Conservation (phyloP, 2,888 invertebrate genomes). For the Chalcosyrphus nemorum region DNA sequence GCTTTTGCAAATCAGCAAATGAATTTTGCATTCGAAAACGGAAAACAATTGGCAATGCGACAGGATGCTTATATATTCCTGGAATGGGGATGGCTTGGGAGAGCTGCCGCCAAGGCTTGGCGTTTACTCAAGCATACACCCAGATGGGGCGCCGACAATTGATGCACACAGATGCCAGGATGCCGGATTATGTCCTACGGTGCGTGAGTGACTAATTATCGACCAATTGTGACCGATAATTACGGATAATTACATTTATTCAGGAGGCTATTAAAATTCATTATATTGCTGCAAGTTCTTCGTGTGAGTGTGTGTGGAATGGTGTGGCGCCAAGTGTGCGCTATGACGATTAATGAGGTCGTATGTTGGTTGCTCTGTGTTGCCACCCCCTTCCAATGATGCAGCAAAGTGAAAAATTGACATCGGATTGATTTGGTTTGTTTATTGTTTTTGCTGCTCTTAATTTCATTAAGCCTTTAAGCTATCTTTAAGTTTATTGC, state of each 20-base stretch:
- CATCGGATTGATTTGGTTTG: neutral
- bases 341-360: neutral
- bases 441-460: neutral
- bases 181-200: constrained; percentile 11
- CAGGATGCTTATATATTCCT: neutral
- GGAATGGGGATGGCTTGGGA: neutral
- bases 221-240: constrained; percentile 68
- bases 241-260: constrained; percentile 69
- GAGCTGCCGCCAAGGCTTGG: no score
- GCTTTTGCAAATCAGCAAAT: constrained; percentile 18
- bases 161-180: constrained; percentile 4
- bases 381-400: neutral
- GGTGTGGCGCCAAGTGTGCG: neutral
- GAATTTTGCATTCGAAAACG: constrained; percentile 38
- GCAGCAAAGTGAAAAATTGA: neutral
- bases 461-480: neutral
- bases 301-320: neutral
- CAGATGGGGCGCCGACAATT: neutral
- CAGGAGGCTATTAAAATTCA: constrained; percentile 70
- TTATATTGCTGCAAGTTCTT: constrained; percentile 23
- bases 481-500: neutral
- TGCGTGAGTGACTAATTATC: constrained; percentile 66
- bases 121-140: constrained; percentile 3
- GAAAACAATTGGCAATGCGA: constrained; percentile 8
- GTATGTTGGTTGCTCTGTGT: no score